Evolutionary conservation across 2,113 vertebrate genomes (phyloP), one percentile per base, ranked within the genome.

Genomic region (Azemiops feae): DNA sequence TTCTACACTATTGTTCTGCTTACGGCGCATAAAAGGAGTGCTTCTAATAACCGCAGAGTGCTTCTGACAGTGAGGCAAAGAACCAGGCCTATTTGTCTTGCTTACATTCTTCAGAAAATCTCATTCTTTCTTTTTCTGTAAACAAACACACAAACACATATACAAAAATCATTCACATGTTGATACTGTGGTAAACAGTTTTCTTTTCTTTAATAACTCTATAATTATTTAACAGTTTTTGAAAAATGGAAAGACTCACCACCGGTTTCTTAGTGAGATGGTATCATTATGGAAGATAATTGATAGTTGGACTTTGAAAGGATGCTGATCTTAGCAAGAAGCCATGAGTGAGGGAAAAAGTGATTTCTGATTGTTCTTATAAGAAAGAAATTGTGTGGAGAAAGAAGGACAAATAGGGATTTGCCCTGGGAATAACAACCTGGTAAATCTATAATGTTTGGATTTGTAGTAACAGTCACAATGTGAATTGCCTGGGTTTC

Each of bases 21-120:
- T 99, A 98, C 98, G 97, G 99, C 98, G 98, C 99, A 99, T 99
- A 99, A 99, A 81, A 99, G 98, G 98, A 99, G 98, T 98, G 98
- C 98, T 98, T 98, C 98, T 98, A 98, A 98, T 99, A 98, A 98
- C 98, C 98, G 98, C 97, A 97, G 98, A 98, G 98, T 98, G 98
- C 98, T 98, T 98, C 98, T 98, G 98, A 99, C 99, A 99, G 98
- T 99, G 98, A 98, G 98, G 98, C 98, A 98, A 99, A 98, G 98
- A 98, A 98, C 97, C 97, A 97, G 98, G 98, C 98, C 98, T 98
- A 98, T 99, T 99, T 98, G 99, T 99, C 99, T 98, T 98, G 96
- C 97, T 96, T 97, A 95, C 98, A 97, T 98, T 98, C 98, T 99
- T 98, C 97, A 97, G 97, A 96, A 98, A 85, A 64, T 96, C 69